Evolutionary conservation across 2,797 vertebrate species (phyloP).

Genomic region (Pangasius djambal): DNA sequence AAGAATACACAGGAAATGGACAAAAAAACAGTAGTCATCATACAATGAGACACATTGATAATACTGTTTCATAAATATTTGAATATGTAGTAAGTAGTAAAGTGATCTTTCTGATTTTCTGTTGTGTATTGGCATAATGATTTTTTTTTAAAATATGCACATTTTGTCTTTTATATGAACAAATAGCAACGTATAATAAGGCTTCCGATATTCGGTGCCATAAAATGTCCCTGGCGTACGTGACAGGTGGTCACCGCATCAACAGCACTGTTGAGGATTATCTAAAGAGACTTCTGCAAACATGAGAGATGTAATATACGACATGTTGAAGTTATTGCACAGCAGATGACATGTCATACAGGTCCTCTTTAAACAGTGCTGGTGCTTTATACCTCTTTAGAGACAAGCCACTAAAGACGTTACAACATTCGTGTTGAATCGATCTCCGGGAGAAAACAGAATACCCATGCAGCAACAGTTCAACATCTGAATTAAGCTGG

Average conservation of each 20-base stretch:
- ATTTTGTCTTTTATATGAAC: not conserved
- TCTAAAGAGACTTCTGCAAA: conserved; percentile 44
- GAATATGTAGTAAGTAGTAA: not conserved
- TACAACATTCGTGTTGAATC: not conserved
- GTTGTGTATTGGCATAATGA: too few relatives aligned
- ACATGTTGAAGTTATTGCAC: conserved; percentile 7
- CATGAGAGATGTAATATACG: conserved; percentile 33
- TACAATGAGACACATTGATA: not conserved
- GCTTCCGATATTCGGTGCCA: not conserved
- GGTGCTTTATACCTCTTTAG: too few relatives aligned
- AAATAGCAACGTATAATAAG: not conserved
- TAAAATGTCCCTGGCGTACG: conserved; percentile 23
- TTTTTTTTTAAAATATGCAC: not conserved
- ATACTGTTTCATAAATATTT: not conserved
- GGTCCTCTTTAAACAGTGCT: not conserved
- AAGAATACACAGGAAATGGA: conserved; percentile 17
- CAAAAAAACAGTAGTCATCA: not conserved
- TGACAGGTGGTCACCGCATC: conserved; percentile 44
- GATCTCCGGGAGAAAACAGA: not conserved
- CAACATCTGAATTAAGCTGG: not conserved
- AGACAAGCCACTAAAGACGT: not conserved
- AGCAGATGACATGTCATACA: conserved; percentile 10
- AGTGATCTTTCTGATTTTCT: not conserved
- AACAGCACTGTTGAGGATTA: conserved; percentile 15
- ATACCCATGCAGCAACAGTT: not conserved